phyloP scores from a whole-genome alignment of 2,113 vertebrate genomes.

The Bos javanicus region DNA sequence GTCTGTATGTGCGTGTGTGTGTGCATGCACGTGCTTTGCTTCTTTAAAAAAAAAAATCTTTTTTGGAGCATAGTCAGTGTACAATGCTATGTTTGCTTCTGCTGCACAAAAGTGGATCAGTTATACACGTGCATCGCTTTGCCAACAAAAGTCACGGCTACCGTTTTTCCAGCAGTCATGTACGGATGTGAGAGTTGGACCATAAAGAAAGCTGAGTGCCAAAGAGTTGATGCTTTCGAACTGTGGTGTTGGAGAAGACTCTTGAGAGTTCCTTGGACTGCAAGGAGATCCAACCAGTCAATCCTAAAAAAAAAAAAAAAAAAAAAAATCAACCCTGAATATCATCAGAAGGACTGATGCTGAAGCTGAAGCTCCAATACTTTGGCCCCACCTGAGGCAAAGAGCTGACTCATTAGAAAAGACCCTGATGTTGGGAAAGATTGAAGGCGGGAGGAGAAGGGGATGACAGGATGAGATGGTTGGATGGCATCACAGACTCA shows the following conservation, averaged over 20 bases:
- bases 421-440: not conserved
- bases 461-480: not conserved
- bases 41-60: not conserved
- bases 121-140: not conserved
- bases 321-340: too few relatives aligned
- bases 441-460: not conserved
- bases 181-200: not conserved
- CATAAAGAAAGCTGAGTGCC: not conserved
- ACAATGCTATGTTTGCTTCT: not conserved
- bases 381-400: not conserved
- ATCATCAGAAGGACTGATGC: not conserved
- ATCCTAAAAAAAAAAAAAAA: not conserved
- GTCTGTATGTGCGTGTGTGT: accelerated
- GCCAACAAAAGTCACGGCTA: too few relatives aligned
- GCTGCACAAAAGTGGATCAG: not conserved
- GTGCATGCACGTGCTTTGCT: accelerated
- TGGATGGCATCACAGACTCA: too few relatives aligned
- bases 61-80: not conserved
- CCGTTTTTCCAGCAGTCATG: too few relatives aligned
- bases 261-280: not conserved
- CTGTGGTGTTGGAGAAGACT: not conserved
- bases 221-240: not conserved
- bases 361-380: not conserved
- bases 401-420: not conserved
- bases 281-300: not conserved